Percentiles rank a stretch among this genome's conserved stretches.
Conservation (phyloP, 2,797 vertebrate species). For the Bovichtus diacanthus region DNA sequence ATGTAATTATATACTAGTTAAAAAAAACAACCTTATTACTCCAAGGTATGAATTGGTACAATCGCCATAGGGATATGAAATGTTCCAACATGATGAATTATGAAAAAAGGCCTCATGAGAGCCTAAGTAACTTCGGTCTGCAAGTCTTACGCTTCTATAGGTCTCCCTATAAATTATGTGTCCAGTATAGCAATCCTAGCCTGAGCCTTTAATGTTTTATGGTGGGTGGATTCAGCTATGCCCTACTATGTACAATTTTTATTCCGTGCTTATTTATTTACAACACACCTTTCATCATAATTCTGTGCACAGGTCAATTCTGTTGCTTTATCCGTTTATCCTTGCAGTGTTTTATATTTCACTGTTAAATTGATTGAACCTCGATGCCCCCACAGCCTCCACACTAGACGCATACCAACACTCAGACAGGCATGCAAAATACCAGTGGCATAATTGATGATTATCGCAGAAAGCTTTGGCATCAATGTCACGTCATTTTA, state of each 20-base stretch:
- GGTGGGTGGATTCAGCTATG: constrained; percentile 22
- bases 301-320: constrained; percentile 49
- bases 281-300: constrained; percentile 42
- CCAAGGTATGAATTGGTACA: constrained; percentile 4
- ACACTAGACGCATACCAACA: constrained; percentile 30
- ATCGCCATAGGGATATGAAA: constrained; percentile 11
- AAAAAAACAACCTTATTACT: not conserved
- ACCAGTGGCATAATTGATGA: constrained; percentile 61
- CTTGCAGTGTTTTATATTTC: constrained; percentile 52
- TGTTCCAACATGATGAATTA: constrained; percentile 40
- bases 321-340: constrained; percentile 54
- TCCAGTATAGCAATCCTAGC: constrained; percentile 40
- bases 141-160: constrained; percentile 31
- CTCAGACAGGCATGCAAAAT: constrained; percentile 47
- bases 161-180: constrained; percentile 54
- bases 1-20: not conserved
- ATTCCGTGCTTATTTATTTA: constrained; percentile 56
- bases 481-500: constrained; percentile 60
- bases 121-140: constrained; percentile 45
- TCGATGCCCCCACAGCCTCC: constrained; percentile 19
- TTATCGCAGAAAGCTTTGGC: constrained; percentile 67
- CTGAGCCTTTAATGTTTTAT: constrained; percentile 58
- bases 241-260: constrained; percentile 28
- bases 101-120: constrained; percentile 37
- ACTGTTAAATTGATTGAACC: constrained; percentile 46